A percentile compares a stretch with the other conserved stretches of the same genome.
Conservation (phyloP, 2,113 vertebrate species). For the Terrapene triunguis region DNA sequence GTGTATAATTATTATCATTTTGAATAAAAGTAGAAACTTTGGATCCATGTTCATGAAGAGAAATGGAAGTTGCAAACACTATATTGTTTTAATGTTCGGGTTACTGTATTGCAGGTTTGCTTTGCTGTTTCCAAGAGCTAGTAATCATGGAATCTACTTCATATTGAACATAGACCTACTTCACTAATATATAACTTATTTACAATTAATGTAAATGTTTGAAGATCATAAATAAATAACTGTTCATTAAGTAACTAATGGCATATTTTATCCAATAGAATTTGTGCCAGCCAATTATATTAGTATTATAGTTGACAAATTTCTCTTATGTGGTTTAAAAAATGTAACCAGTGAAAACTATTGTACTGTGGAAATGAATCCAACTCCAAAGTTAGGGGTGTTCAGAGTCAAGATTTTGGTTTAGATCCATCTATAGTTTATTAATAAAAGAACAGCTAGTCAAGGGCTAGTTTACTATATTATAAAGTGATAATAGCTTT, state of each 20-base stretch:
- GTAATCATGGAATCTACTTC: background rate
- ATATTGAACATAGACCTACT: background rate
- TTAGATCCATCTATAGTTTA: background rate
- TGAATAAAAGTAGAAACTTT: background rate
- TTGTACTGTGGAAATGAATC: background rate
- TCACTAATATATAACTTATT: rapidly evolving
- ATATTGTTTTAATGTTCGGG: background rate
- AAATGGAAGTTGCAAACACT: background rate
- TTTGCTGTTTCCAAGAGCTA: background rate
- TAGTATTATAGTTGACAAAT: background rate
- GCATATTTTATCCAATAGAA: background rate
- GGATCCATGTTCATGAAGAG: background rate
- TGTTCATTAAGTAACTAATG: background rate
- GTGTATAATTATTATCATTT: background rate
- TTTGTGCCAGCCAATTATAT: background rate
- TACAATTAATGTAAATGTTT: background rate
- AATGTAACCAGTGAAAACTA: background rate
- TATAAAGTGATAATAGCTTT: background rate
- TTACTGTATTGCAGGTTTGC: background rate
- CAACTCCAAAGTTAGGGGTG: background rate
- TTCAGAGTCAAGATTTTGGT: background rate
- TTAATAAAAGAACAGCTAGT: background rate
- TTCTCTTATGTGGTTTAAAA: background rate
- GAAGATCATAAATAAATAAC: background rate
- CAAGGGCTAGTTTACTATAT: background rate